phyloP scores from a whole-genome alignment of 1,140 invertebrate species.

The Heliothis subflexa region DNA sequence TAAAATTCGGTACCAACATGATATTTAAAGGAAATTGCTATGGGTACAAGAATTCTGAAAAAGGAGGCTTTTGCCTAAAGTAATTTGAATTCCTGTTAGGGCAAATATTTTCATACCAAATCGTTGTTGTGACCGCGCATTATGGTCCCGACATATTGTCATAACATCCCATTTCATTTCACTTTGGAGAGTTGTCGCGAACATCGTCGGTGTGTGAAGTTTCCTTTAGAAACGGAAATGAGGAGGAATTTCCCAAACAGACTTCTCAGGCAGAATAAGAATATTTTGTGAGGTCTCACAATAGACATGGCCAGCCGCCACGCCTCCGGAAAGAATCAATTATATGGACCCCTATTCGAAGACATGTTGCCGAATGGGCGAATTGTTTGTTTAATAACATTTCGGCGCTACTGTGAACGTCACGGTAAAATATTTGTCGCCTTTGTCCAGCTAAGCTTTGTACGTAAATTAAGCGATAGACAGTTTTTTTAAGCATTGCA shows the following conservation, averaged over 20 bases:
- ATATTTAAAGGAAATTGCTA: no score
- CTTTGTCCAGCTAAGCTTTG: conserved; percentile 70
- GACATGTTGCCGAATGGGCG: conserved; percentile 79
- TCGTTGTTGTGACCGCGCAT: conserved; percentile 55
- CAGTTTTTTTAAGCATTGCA: conserved; percentile 63
- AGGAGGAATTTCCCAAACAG: conserved; percentile 79
- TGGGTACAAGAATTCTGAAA: background rate
- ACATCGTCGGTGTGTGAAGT: conserved; percentile 75
- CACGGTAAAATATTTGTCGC: conserved; percentile 76
- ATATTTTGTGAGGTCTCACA: conserved; percentile 79
- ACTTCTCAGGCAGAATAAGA: conserved; percentile 73
- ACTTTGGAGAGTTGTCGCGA: conserved; percentile 74
- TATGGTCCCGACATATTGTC: conserved; percentile 75
- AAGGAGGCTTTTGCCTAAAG: conserved; percentile 12
- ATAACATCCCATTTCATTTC: conserved; percentile 82
- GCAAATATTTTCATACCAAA: conserved; percentile 53
- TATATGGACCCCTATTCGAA: conserved; percentile 76
- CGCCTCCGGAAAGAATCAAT: conserved; percentile 86
- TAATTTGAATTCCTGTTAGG: conserved; percentile 52
- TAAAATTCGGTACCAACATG: no score
- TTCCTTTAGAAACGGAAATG: conserved; percentile 82
- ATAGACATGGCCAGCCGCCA: conserved; percentile 67
- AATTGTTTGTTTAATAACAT: conserved; percentile 86
- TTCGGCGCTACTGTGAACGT: conserved; percentile 76
- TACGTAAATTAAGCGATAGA: conserved; percentile 64